These are phyloP conservation scores for Xiphydria camelus DNA, from an alignment of 2,888 invertebrate genomes.

Conservation along the genomic window DNA sequence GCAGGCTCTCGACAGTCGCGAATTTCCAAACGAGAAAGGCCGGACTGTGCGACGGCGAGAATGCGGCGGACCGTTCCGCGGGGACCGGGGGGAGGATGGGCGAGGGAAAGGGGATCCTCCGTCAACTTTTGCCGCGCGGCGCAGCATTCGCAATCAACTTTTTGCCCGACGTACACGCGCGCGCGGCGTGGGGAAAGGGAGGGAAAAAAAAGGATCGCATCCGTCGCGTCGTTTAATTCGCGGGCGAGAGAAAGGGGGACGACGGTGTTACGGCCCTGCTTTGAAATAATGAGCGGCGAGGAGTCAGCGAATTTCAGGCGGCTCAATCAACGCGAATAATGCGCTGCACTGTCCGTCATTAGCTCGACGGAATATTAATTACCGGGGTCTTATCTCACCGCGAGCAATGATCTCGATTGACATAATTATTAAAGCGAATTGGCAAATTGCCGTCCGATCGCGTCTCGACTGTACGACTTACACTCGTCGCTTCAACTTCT, in stretches of 20 bases:
- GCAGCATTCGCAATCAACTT: neutral
- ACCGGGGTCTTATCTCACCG: conserved; percentile 27
- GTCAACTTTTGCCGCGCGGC: too few relatives aligned
- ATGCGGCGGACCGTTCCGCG: too few relatives aligned
- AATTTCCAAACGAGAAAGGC: too few relatives aligned
- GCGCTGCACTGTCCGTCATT: conserved; percentile 2
- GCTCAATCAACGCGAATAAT: too few relatives aligned
- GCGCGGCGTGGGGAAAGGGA: neutral
- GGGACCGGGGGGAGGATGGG: too few relatives aligned
- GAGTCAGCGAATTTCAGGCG: conserved; percentile 41
- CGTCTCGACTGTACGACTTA: neutral
- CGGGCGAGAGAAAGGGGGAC: conserved; percentile 15
- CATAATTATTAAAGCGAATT: conserved; percentile 30
- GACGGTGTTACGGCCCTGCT: conserved; percentile 25
- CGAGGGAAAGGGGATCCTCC: too few relatives aligned
- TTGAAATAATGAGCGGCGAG: conserved; percentile 29
- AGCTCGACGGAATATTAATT: conserved; percentile 35
- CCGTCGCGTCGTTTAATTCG: conserved; percentile 21
- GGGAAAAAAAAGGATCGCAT: neutral
- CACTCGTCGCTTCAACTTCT: neutral
- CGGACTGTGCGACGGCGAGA: too few relatives aligned
- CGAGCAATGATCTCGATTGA: conserved; percentile 26
- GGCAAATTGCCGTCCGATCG: conserved; percentile 14
- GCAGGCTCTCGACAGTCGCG: too few relatives aligned
- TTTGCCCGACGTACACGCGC: too few relatives aligned